Conservation (phyloP, 2,797 vertebrate genomes). For the Pseudomugil gertrudae region DNA sequence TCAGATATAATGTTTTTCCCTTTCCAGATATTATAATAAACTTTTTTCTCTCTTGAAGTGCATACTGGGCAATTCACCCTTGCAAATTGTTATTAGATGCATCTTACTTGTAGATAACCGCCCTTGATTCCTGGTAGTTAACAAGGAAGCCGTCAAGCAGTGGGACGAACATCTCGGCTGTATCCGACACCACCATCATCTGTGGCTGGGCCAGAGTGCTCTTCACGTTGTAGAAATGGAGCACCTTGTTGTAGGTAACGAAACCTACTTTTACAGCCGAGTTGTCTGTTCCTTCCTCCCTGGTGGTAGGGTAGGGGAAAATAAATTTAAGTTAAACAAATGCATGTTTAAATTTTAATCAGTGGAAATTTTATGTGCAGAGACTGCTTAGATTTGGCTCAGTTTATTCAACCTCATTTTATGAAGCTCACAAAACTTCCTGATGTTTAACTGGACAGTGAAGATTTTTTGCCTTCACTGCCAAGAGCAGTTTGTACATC, state of each 20-base stretch:
- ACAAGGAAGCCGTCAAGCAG: slow-evolving; percentile 97
- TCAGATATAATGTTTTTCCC: background rate
- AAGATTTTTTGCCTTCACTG: slow-evolving; percentile 43
- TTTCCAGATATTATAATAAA: background rate
- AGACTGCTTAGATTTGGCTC: background rate
- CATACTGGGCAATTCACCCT: background rate
- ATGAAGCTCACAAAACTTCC: background rate
- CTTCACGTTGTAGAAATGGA: slow-evolving; percentile 98
- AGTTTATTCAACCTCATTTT: background rate
- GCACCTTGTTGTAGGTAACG: slow-evolving; percentile 95
- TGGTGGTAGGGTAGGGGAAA: slow-evolving; percentile 57
- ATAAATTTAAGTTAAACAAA: background rate
- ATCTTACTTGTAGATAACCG: slow-evolving; percentile 91
- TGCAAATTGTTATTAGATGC: background rate
- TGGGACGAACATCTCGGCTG: slow-evolving; percentile 94
- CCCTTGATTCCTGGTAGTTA: slow-evolving; percentile 89
- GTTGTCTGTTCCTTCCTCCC: slow-evolving; percentile 87
- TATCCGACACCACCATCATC: slow-evolving; percentile 98
- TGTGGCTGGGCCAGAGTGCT: slow-evolving; percentile 95
- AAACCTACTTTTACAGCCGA: slow-evolving; percentile 91
- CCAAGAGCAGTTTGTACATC: slow-evolving; percentile 39
- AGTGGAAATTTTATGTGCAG: background rate
- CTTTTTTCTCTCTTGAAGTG: background rate
- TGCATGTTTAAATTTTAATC: background rate
- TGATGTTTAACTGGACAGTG: slow-evolving; percentile 41